Evolutionary conservation across 1,140 invertebrate species (phyloP).

Genomic region (Camponotus floridanus): DNA sequence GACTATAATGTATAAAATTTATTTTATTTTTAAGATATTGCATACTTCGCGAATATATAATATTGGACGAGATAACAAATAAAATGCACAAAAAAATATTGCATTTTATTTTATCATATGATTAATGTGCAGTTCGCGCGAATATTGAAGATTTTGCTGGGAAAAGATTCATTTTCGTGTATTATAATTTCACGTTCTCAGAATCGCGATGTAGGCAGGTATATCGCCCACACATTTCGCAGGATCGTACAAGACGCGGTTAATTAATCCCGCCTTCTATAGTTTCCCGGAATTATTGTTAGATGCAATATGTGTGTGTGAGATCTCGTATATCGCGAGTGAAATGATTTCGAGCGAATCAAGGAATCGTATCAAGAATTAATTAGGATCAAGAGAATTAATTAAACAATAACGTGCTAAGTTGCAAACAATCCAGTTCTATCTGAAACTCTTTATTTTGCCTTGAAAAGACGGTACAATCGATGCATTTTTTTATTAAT

Average conservation of each 20-base stretch:
- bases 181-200: constrained; percentile 12
- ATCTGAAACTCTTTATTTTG: not conserved
- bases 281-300: constrained; percentile 29
- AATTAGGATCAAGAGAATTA: not conserved
- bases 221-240: not conserved
- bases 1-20: too few relatives aligned
- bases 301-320: not conserved
- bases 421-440: not conserved
- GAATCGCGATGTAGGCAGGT: not conserved
- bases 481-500: not conserved
- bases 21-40: too few relatives aligned
- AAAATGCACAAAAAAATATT: too few relatives aligned
- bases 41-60: too few relatives aligned
- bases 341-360: not conserved
- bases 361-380: constrained; percentile 17
- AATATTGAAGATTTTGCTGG: too few relatives aligned
- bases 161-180: too few relatives aligned
- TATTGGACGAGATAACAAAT: too few relatives aligned
- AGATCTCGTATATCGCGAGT: not conserved
- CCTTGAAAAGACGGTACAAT: not conserved
- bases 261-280: constrained; percentile 31
- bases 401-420: not conserved
- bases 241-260: constrained; percentile 13
- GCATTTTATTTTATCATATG: too few relatives aligned
- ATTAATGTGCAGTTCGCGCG: too few relatives aligned